These are phyloP conservation scores for Tolypeutes matacus DNA, from an alignment of 2,797 vertebrate species.

Conservation along the genomic window DNA sequence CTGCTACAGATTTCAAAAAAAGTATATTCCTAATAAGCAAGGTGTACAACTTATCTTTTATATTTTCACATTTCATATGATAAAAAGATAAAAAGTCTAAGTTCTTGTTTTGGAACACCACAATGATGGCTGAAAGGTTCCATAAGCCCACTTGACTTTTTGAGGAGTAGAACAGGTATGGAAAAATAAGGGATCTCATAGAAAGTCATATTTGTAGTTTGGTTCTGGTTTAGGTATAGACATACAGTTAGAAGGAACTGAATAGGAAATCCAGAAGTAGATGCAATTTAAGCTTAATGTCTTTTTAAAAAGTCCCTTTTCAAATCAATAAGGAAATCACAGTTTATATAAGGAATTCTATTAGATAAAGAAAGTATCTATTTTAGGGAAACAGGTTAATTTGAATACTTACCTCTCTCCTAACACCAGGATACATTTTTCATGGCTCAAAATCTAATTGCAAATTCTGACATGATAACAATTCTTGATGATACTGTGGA, in stretches of 20 bases:
- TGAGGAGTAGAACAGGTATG: background rate
- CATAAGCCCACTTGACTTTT: background rate
- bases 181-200: background rate
- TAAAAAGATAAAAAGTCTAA: background rate
- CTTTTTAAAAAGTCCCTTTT: too few relatives aligned
- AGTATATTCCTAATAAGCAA: background rate
- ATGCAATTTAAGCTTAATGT: background rate
- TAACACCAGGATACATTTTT: background rate
- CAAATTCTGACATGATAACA: background rate
- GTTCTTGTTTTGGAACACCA: background rate
- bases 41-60: background rate
- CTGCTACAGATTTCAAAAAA: background rate
- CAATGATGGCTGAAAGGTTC: background rate
- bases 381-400: conserved; percentile 11
- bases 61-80: too few relatives aligned
- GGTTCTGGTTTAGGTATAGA: background rate
- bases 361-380: background rate
- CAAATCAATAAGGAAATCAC: background rate
- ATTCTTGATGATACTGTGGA: background rate
- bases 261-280: background rate
- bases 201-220: background rate
- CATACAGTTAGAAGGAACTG: background rate
- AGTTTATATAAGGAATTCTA: background rate
- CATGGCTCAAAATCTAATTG: background rate
- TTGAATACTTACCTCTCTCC: background rate